Conservation (phyloP, 2,113 vertebrate genomes). For the Pteronura brasiliensis region DNA sequence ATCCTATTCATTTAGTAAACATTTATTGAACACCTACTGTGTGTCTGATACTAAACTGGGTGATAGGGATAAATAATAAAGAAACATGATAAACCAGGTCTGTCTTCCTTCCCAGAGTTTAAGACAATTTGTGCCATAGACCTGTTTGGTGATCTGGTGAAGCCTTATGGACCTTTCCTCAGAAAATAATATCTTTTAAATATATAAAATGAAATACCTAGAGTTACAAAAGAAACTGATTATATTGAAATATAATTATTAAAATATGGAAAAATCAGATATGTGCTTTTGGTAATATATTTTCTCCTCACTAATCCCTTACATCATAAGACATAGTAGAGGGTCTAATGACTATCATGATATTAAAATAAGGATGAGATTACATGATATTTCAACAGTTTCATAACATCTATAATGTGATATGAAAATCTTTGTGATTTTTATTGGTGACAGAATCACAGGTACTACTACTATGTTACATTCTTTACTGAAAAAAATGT, state of each 20-base stretch:
- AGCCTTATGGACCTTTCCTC: not conserved
- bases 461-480: constrained; percentile 2
- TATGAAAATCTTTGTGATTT: constrained; percentile 46
- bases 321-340: constrained; percentile 28
- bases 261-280: constrained; percentile 26
- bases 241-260: constrained; percentile 37
- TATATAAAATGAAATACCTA: constrained; percentile 31
- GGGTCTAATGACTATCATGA: constrained; percentile 6
- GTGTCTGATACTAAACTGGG: not conserved
- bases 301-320: constrained; percentile 17
- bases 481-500: constrained; percentile 1
- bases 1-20: constrained; percentile 33
- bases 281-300: constrained; percentile 36
- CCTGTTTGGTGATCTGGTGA: constrained; percentile 1
- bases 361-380: constrained; percentile 40
- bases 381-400: constrained; percentile 30
- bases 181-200: constrained; percentile 2
- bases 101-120: not conserved
- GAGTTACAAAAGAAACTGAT: constrained; percentile 19
- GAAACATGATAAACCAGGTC: not conserved
- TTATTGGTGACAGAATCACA: not conserved
- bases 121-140: constrained; percentile 15
- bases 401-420: not conserved
- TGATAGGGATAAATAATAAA: constrained; percentile 6
- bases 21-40: constrained; percentile 3